A percentile compares a stretch with the other conserved stretches of the same genome.
These are phyloP conservation scores for Acleris sparsana DNA, from an alignment of 2,888 invertebrate genomes.

Conservation along the genomic window DNA sequence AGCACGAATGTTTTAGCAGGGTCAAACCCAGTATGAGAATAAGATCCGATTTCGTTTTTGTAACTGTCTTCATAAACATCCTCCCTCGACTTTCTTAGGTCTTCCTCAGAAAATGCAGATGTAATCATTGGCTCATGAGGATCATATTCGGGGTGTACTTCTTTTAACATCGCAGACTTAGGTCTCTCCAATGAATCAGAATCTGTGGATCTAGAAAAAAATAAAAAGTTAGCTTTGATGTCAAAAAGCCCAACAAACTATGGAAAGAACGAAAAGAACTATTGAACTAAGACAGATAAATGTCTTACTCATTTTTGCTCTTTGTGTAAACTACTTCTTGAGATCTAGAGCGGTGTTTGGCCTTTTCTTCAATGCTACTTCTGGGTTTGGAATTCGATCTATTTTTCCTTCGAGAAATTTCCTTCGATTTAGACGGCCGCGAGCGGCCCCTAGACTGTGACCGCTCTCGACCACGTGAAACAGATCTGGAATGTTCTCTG, in stretches of 20 bases:
- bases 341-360: conserved; percentile 67
- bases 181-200: conserved; percentile 76
- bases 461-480: conserved; percentile 53
- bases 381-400: conserved; percentile 54
- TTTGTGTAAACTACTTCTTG: conserved; percentile 66
- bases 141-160: conserved; percentile 75
- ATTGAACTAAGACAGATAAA: conserved; percentile 8
- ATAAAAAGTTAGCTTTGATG: conserved; percentile 16
- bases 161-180: conserved; percentile 76
- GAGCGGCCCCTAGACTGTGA: conserved; percentile 52
- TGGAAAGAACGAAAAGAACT: not conserved
- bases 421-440: conserved; percentile 50
- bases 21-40: conserved; percentile 59
- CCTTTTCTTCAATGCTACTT: conserved; percentile 57
- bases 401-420: conserved; percentile 43
- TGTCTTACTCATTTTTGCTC: conserved; percentile 72
- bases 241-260: not conserved
- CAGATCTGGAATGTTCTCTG: conserved; percentile 58
- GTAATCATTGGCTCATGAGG: conserved; percentile 81
- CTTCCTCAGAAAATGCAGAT: conserved; percentile 77
- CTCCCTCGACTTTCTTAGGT: conserved; percentile 71
- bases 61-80: conserved; percentile 70
- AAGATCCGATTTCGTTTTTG: conserved; percentile 62
- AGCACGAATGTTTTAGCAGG: conserved; percentile 62
- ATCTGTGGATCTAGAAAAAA: conserved; percentile 67